Conservation (phyloP, 2,888 invertebrate genomes). For the Neoscelio sp. region DNA sequence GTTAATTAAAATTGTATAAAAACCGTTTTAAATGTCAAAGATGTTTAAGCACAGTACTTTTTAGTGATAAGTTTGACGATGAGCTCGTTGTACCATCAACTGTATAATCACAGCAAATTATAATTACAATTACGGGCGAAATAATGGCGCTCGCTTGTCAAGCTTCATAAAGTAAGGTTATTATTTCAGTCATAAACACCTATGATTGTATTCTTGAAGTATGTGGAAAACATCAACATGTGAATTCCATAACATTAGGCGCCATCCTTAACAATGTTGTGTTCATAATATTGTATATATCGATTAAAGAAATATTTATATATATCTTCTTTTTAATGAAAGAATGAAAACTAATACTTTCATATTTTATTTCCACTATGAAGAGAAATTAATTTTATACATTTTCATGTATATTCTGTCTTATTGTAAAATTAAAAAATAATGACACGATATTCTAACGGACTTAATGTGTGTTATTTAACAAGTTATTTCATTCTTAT, state of each 20-base stretch:
- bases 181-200: constrained; percentile 79
- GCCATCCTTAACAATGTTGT: too few relatives aligned
- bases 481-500: too few relatives aligned
- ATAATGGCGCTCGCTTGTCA: constrained; percentile 75
- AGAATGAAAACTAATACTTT: too few relatives aligned
- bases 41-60: background rate
- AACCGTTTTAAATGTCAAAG: background rate
- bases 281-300: too few relatives aligned
- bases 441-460: too few relatives aligned
- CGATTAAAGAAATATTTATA: too few relatives aligned
- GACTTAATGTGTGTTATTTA: too few relatives aligned
- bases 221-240: constrained; percentile 27
- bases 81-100: constrained; percentile 44
- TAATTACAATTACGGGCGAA: constrained; percentile 76
- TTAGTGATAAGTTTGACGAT: constrained; percentile 13
- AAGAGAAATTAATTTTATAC: too few relatives aligned
- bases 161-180: constrained; percentile 76
- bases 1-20: background rate
- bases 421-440: too few relatives aligned
- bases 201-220: constrained; percentile 55
- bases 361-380: too few relatives aligned
- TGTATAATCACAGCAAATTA: constrained; percentile 73
- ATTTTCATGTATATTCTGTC: too few relatives aligned
- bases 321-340: too few relatives aligned
- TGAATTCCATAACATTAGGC: constrained; percentile 4